Base-by-base conservation (phyloP, 2,113 vertebrate species). In the Calonectris borealis region DNA sequence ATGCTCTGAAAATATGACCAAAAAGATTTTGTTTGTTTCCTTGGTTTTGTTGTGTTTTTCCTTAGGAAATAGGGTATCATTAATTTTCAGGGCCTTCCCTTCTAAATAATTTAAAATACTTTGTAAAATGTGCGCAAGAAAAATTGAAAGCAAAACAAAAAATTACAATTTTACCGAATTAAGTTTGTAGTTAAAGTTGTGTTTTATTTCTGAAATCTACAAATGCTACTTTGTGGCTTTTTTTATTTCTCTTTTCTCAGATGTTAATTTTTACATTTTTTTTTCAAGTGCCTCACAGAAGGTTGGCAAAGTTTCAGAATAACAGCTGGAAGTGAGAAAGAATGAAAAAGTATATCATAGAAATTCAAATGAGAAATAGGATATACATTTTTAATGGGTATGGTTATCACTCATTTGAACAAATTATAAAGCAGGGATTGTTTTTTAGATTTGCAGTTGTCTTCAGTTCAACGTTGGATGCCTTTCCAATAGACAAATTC, bases 261-360 rank as follows among this genome's bases (percentile, higher is more conserved):
- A 79, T 60, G 38, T 84, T 86, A 83, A 58, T 94, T 93, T 93
- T 89, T 51, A 20, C 20, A 9, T 75, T 93, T 89, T 78, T 78
- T 86, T 83, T 48, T 66, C 14, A 90, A 94, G 29, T 48, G 71
- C n/a, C 55, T 94, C 84, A 54, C 86, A 90, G 94, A 91, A 93
- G 71, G n/a, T 86, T 94, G 95, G 94, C 94, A 90, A 51, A 73
- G 49, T 64, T 95, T 89, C 97, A 97, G 91, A 93, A 97, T 94
- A 97, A 97, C 94, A 97, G 89, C 97, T 97, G 95, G 94, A 96
- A 90, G 91, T 73, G 62, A 95, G 84, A 83, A 94, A 70, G 89
- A 93, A 94, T 85, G 73, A 85, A 94, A 94, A 95, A 89, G 27
- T 83, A 31, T 96, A 94, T 92, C 54, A 93, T 16, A 93, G 90